phyloP scores from a whole-genome alignment of 2,113 vertebrate species.

The Brachyhypopomus gauderio region DNA sequence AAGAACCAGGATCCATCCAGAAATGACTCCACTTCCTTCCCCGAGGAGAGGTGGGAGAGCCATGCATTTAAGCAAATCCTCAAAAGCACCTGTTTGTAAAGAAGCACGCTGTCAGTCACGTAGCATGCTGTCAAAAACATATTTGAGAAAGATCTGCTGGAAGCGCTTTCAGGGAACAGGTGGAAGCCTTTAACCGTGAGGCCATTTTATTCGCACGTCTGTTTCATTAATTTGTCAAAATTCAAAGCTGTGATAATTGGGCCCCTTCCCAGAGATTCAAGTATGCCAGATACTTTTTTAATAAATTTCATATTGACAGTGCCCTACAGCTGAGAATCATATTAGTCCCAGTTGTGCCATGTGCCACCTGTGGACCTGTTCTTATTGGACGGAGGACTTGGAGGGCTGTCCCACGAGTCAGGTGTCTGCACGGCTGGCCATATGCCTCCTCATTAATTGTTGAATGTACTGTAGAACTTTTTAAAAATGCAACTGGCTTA shows the following conservation, averaged over 20 bases:
- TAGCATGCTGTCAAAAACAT: constrained; percentile 5
- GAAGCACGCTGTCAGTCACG: constrained; percentile 20
- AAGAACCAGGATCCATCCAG: too few species aligned
- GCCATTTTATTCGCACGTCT: constrained; percentile 20
- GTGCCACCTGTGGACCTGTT: background rate
- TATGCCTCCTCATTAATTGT: too few species aligned
- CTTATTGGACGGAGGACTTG: background rate
- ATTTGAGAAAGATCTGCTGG: constrained; percentile 29
- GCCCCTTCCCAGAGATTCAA: constrained; percentile 6
- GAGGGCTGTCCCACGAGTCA: background rate
- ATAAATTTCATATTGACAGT: constrained; percentile 18
- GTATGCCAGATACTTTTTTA: constrained; percentile 29
- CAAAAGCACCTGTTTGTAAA: constrained; percentile 19
- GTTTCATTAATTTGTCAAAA: constrained; percentile 44
- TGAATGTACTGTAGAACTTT: too few species aligned
- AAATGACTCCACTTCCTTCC: background rate
- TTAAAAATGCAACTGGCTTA: too few species aligned
- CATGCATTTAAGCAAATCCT: background rate
- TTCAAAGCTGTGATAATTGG: constrained; percentile 36
- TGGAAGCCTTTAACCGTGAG: constrained; percentile 28
- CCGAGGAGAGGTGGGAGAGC: background rate
- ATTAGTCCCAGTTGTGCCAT: background rate
- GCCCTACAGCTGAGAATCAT: constrained; percentile 25
- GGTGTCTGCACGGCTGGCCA: background rate
- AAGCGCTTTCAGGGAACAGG: constrained; percentile 35